Evolutionary conservation across 2,113 vertebrate genomes (phyloP).

Genomic region (Stegastes partitus): DNA sequence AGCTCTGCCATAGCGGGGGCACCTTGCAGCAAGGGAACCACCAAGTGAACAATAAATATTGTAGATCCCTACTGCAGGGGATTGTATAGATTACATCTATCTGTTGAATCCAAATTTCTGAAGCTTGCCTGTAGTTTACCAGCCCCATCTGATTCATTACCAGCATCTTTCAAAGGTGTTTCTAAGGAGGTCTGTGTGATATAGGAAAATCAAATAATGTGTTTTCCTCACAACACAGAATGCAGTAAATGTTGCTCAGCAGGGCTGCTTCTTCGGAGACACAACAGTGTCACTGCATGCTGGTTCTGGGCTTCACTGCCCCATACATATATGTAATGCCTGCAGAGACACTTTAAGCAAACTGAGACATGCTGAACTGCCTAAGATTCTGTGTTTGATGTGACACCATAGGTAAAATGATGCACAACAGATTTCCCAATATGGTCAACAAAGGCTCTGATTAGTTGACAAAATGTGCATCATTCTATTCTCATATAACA

Average conservation of each 20-base stretch:
- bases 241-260: slow-evolving; percentile 51
- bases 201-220: slow-evolving; percentile 51
- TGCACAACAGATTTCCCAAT: neutral
- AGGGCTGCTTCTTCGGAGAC: slow-evolving; percentile 34
- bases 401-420: neutral
- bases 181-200: neutral
- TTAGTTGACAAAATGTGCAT: neutral
- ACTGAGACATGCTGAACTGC: slow-evolving; percentile 12
- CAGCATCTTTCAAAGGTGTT: slow-evolving; percentile 17
- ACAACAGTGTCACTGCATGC: slow-evolving; percentile 24
- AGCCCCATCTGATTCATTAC: slow-evolving; percentile 24
- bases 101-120: slow-evolving; percentile 46
- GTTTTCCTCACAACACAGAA: slow-evolving; percentile 36
- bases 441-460: neutral
- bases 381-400: neutral
- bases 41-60: slow-evolving; percentile 39
- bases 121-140: slow-evolving; percentile 17
- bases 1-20: slow-evolving; percentile 23
- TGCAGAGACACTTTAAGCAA: slow-evolving; percentile 23
- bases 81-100: slow-evolving; percentile 11
- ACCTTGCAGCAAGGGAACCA: slow-evolving; percentile 14
- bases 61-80: slow-evolving; percentile 10
- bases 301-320: slow-evolving; percentile 32
- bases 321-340: slow-evolving; percentile 12
- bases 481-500: neutral